Evolutionary conservation across 2,113 vertebrate genomes (phyloP).

Genomic region (Alligator sinensis): DNA sequence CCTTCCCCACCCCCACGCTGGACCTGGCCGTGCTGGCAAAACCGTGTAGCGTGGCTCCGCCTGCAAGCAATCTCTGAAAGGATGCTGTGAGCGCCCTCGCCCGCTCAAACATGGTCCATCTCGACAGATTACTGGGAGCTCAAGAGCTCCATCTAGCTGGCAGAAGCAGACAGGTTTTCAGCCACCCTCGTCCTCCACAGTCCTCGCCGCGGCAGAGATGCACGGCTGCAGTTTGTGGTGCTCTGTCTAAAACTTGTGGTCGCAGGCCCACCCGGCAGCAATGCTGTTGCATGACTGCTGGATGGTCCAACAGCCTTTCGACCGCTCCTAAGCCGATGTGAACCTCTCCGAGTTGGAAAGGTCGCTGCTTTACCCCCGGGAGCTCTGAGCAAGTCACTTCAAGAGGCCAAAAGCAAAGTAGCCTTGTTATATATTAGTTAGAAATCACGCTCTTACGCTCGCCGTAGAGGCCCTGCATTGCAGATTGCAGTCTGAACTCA

Average conservation of each 20-base stretch:
- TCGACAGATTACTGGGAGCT: neutral
- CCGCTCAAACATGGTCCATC: neutral
- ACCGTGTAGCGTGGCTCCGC: neutral
- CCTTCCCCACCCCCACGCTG: no score
- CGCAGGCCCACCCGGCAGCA: accelerated
- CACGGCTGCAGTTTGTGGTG: accelerated
- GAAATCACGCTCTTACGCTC: neutral
- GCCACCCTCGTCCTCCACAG: accelerated
- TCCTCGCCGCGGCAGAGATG: neutral
- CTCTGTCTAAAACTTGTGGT: neutral
- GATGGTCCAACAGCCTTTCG: neutral
- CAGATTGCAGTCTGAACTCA: neutral
- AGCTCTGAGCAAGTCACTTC: neutral
- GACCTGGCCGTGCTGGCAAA: neutral
- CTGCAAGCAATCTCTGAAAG: no score
- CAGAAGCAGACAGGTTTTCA: neutral
- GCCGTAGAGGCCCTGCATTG: neutral
- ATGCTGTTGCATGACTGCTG: neutral
- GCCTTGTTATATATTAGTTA: accelerated
- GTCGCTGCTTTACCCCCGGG: neutral
- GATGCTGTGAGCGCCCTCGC: neutral
- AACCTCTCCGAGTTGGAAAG: neutral
- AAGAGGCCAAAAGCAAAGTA: accelerated
- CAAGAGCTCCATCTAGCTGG: conserved; percentile 44
- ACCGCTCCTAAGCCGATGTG: neutral